phyloP scores from a whole-genome alignment of 2,888 invertebrate species.

The Xanthostigma xanthostigma region DNA sequence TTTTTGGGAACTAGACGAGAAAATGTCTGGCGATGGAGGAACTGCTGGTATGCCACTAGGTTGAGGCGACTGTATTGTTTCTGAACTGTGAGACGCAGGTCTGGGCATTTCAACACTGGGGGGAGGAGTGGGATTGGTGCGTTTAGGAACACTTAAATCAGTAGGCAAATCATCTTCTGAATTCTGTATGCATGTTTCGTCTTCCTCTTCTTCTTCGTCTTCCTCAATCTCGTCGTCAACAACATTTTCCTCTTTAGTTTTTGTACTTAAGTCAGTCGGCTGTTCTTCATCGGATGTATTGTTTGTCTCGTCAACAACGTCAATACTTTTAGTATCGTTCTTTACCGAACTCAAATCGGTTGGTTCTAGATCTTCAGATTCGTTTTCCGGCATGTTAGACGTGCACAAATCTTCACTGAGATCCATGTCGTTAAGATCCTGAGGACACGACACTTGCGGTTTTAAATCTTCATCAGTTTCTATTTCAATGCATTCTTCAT shows the following conservation, averaged over 20 bases:
- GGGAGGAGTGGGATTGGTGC: slow-evolving; percentile 32
- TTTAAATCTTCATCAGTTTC: slow-evolving; percentile 11
- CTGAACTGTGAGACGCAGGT: slow-evolving; percentile 52
- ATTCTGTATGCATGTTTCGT: slow-evolving; percentile 6
- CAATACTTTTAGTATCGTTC: slow-evolving; percentile 8
- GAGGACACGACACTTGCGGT: background rate
- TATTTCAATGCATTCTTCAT: slow-evolving; percentile 9
- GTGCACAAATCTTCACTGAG: slow-evolving; percentile 4
- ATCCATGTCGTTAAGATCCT: background rate
- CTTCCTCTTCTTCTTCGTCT: slow-evolving; percentile 5
- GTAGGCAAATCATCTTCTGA: slow-evolving; percentile 35
- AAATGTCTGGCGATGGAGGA: slow-evolving; percentile 52
- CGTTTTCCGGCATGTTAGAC: slow-evolving; percentile 12
- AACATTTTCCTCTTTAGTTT: slow-evolving; percentile 9
- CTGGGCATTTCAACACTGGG: slow-evolving; percentile 35
- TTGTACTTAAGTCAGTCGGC: slow-evolving; percentile 22
- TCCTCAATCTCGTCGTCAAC: slow-evolving; percentile 6
- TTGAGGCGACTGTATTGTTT: slow-evolving; percentile 57
- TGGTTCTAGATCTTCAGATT: slow-evolving; percentile 17
- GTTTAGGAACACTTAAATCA: slow-evolving; percentile 41
- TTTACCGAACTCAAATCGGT: slow-evolving; percentile 19
- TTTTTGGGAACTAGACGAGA: slow-evolving; percentile 26
- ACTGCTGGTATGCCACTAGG: slow-evolving; percentile 57
- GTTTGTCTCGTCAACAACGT: slow-evolving; percentile 6
- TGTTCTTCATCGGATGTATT: slow-evolving; percentile 8